These are phyloP conservation scores for Solea senegalensis DNA, from an alignment of 2,113 vertebrate genomes.

Conservation along the genomic window DNA sequence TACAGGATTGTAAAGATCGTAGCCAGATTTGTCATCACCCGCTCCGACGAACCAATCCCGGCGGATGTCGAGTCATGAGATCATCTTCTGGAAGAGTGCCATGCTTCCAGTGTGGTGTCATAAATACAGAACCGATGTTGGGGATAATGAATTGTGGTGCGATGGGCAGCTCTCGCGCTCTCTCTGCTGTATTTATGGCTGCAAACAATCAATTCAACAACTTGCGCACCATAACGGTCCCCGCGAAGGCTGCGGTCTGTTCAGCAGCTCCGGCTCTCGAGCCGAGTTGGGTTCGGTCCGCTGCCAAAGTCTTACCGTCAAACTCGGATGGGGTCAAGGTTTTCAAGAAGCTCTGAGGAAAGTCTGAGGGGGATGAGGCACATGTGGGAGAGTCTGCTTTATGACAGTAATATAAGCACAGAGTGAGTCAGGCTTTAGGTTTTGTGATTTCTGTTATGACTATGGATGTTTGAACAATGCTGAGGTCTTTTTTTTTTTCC, in stretches of 20 bases:
- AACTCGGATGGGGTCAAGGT: slow-evolving; percentile 31
- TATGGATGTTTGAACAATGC: slow-evolving; percentile 19
- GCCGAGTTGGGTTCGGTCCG: neutral
- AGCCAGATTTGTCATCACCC: slow-evolving; percentile 53
- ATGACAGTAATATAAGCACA: slow-evolving; percentile 64
- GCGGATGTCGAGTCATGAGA: slow-evolving; percentile 45
- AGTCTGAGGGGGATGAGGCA: slow-evolving; percentile 42
- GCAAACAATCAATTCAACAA: slow-evolving; percentile 68
- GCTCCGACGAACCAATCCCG: slow-evolving; percentile 39
- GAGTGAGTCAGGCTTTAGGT: slow-evolving; percentile 56
- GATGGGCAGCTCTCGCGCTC: slow-evolving; percentile 45
- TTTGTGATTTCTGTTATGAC: slow-evolving; percentile 59
- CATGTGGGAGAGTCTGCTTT: slow-evolving; percentile 59
- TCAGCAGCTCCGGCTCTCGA: slow-evolving; percentile 8
- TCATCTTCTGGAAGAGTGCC: slow-evolving; percentile 63
- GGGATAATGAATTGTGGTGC: slow-evolving; percentile 51
- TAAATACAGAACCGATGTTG: slow-evolving; percentile 51
- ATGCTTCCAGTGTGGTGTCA: slow-evolving; percentile 42
- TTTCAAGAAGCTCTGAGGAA: slow-evolving; percentile 40
- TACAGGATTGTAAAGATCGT: slow-evolving; percentile 30
- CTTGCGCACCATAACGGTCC: slow-evolving; percentile 51
- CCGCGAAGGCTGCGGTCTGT: slow-evolving; percentile 10
- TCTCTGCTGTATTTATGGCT: slow-evolving; percentile 51
- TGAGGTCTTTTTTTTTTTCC: neutral
- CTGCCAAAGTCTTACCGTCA: slow-evolving; percentile 49